A percentile compares a stretch with the other conserved stretches of the same genome.
phyloP scores from a whole-genome alignment of 2,113 vertebrate genomes.

The Myotis brandtii region DNA sequence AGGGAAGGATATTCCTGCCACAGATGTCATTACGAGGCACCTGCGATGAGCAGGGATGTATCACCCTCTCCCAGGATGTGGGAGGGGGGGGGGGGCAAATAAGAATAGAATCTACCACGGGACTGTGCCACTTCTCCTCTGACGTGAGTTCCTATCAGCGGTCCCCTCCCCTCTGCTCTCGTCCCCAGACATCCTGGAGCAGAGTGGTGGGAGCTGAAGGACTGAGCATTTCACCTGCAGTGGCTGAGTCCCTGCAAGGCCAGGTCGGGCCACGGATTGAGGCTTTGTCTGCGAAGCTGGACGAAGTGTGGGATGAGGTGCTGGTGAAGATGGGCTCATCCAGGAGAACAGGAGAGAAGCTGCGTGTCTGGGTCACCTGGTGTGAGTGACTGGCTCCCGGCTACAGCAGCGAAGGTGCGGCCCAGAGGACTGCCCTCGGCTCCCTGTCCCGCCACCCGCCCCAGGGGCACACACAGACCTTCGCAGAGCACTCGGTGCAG shows the following conservation, averaged over 20 bases:
- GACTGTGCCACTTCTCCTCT: background rate
- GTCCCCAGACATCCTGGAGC: background rate
- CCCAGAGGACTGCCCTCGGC: too few species aligned
- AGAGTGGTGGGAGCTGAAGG: background rate
- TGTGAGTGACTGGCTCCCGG: background rate
- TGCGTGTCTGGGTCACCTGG: background rate
- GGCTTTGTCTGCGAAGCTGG: background rate
- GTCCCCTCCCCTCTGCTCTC: background rate
- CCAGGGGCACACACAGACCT: background rate
- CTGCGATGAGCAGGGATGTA: accelerated
- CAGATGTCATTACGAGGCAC: background rate
- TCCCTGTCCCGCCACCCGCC: accelerated
- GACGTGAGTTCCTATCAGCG: background rate
- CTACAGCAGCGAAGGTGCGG: accelerated
- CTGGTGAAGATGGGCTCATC: background rate
- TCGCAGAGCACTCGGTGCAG: background rate
- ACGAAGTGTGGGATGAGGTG: background rate
- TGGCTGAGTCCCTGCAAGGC: background rate
- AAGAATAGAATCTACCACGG: background rate
- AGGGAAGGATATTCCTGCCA: background rate
- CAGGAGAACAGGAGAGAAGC: background rate
- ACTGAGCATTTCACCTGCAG: background rate
- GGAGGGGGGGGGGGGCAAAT: background rate
- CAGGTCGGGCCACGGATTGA: background rate
- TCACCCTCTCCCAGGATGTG: background rate